These are phyloP conservation scores for Ostrea edulis DNA, from an alignment of 1,140 invertebrate species.

Conservation along the genomic window DNA sequence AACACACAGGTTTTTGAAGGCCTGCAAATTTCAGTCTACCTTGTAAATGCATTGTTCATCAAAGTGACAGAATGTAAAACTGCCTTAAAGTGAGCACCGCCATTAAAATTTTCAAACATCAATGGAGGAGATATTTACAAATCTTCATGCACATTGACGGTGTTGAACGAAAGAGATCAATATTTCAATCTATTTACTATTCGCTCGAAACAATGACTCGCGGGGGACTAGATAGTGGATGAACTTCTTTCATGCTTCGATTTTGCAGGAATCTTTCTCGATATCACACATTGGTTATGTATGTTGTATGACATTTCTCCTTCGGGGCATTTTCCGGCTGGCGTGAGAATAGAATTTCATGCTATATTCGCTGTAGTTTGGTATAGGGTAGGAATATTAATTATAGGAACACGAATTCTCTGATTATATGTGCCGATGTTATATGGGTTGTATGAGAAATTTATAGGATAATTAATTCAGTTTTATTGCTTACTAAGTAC, in stretches of 20 bases:
- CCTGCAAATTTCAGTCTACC: background rate
- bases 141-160: background rate
- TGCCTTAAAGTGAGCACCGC: background rate
- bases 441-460: background rate
- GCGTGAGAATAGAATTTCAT: background rate
- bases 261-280: background rate
- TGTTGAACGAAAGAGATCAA: background rate
- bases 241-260: background rate
- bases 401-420: background rate
- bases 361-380: background rate
- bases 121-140: background rate
- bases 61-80: background rate
- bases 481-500: background rate
- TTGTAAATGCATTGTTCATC: background rate
- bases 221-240: background rate
- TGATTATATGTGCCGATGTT: background rate
- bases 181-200: constrained; percentile 26
- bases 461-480: background rate
- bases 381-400: background rate
- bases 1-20: background rate
- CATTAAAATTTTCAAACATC: background rate
- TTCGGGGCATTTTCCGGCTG: background rate
- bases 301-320: constrained; percentile 11
- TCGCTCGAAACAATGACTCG: constrained; percentile 12
- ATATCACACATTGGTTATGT: constrained; percentile 3